Percentiles rank a stretch among this genome's conserved stretches.
Evolutionary conservation across 2,797 vertebrate species (phyloP).

Genomic region (Crocodylus rhombifer): DNA sequence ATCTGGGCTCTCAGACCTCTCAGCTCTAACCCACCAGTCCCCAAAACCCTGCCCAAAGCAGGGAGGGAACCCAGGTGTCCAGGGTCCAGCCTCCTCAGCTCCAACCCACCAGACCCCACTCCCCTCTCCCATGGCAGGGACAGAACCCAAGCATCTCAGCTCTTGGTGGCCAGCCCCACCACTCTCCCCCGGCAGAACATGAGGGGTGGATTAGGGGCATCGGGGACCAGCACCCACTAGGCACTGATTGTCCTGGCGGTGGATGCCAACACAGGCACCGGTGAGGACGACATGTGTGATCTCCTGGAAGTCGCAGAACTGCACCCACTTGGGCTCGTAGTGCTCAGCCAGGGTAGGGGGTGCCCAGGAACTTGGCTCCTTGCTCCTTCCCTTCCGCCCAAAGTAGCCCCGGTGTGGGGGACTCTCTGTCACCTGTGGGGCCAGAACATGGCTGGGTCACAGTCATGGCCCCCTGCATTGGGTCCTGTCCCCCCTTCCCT

Average conservation of each 20-base stretch:
- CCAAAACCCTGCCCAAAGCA: no score
- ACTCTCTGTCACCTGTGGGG: slow-evolving; percentile 12
- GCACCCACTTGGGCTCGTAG: slow-evolving; percentile 74
- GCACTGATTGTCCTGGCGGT: slow-evolving; percentile 89
- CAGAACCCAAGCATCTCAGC: no score
- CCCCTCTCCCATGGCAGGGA: no score
- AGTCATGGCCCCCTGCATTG: accelerated
- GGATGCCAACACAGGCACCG: slow-evolving; percentile 84
- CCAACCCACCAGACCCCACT: background rate
- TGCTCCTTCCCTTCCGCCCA: slow-evolving; percentile 69
- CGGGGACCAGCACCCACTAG: slow-evolving; percentile 83
- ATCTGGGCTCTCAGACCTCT: background rate
- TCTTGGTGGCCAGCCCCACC: no score
- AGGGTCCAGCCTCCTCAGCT: background rate
- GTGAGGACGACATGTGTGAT: slow-evolving; percentile 90
- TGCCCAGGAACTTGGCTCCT: slow-evolving; percentile 46
- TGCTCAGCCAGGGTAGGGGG: background rate
- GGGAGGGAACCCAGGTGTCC: no score
- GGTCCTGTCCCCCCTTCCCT: background rate
- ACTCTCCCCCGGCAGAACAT: no score
- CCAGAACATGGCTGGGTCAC: background rate
- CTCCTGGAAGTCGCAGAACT: slow-evolving; percentile 92
- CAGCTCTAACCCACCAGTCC: background rate
- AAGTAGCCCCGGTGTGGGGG: slow-evolving; percentile 27
- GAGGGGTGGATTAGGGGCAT: background rate